These are phyloP conservation scores for Trematomus bernacchii DNA, from an alignment of 2,797 vertebrate species.

Conservation along the genomic window DNA sequence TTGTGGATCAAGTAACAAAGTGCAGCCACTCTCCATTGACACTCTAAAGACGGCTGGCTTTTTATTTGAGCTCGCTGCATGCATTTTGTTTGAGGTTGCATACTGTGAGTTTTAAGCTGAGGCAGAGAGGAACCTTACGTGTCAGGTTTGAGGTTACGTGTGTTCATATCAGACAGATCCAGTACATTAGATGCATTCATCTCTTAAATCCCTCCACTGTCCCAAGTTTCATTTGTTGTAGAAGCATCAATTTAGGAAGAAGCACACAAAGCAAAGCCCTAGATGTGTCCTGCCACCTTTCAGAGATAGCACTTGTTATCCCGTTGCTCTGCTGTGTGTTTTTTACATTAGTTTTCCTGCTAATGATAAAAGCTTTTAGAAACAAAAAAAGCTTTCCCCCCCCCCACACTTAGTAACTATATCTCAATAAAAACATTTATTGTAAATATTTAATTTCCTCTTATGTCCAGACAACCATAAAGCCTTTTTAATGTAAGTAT, in stretches of 20 bases:
- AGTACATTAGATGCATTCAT: constrained; percentile 61
- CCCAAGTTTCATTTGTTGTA: constrained; percentile 58
- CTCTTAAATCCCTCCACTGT: constrained; percentile 59
- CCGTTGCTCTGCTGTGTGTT: constrained; percentile 3
- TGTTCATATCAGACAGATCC: constrained; percentile 59
- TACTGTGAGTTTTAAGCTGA: constrained; percentile 47
- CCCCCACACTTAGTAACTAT: not conserved
- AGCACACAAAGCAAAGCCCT: constrained; percentile 38
- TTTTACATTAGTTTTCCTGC: constrained; percentile 6
- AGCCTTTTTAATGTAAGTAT: not conserved
- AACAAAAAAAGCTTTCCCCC: constrained; percentile 9
- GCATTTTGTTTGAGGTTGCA: constrained; percentile 24
- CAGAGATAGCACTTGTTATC: constrained; percentile 23
- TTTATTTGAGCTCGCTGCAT: constrained; percentile 44
- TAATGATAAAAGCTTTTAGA: constrained; percentile 24
- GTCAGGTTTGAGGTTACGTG: constrained; percentile 62
- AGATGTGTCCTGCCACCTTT: constrained; percentile 46
- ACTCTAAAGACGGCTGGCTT: constrained; percentile 19
- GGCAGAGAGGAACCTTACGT: constrained; percentile 47
- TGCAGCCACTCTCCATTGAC: constrained; percentile 10
- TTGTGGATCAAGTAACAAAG: constrained; percentile 40
- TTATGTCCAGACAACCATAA: not conserved
- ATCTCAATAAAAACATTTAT: not conserved
- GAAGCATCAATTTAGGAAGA: constrained; percentile 47
- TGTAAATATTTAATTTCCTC: not conserved